Conservation (phyloP, 2,113 vertebrate genomes). For the Coracopsis vasa region DNA sequence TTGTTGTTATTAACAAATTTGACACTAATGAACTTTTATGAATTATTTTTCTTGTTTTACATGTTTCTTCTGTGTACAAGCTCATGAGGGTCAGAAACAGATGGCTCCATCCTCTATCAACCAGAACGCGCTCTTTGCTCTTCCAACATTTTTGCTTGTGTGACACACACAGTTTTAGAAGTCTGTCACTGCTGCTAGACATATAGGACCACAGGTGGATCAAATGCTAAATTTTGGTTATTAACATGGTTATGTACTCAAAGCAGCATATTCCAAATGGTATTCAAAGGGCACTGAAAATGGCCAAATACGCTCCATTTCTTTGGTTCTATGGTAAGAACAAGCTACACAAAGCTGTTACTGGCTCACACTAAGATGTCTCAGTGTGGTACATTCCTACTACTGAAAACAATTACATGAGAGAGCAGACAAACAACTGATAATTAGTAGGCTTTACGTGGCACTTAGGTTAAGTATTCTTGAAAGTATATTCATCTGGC, state of each 20-base stretch:
- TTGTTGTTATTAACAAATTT: background rate
- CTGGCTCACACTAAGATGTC: background rate
- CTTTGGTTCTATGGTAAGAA: background rate
- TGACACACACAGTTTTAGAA: rapidly evolving
- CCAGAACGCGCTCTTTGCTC: background rate
- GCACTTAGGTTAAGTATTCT: slow-evolving; percentile 56
- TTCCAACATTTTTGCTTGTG: background rate
- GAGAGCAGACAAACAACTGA: slow-evolving; percentile 14
- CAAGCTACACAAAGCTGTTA: background rate
- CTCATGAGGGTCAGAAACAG: background rate
- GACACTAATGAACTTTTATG: background rate
- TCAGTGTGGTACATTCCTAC: background rate
- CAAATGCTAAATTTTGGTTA: background rate
- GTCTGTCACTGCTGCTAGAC: rapidly evolving
- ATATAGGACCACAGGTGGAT: background rate
- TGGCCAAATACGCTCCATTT: rapidly evolving
- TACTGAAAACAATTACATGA: background rate
- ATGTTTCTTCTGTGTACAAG: background rate
- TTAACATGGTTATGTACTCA: background rate
- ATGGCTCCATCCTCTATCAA: background rate
- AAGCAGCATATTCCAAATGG: background rate
- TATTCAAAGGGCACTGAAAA: background rate
- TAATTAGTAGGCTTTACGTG: slow-evolving; percentile 32
- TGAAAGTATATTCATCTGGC: slow-evolving; percentile 25
- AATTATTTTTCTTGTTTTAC: background rate